Base-by-base conservation (phyloP, 2,113 vertebrate species). In the Channa maculata region DNA sequence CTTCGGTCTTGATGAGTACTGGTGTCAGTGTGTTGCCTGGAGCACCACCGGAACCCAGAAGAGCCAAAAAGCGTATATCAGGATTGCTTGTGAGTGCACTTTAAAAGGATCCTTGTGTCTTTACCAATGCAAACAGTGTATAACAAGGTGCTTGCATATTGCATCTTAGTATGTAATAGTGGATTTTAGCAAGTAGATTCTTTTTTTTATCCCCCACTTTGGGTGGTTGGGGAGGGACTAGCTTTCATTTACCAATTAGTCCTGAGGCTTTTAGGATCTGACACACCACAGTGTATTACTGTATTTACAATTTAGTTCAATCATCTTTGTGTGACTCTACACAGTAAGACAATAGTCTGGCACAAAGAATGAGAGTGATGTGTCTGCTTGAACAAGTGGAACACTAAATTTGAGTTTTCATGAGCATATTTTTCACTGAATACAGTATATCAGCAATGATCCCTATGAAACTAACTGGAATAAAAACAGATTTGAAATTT, bases 21-120 rank as follows among this genome's bases (percentile, higher is more conserved):
- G 98, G 98, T 99, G 98, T 90, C 98, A 99, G 91, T 99, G 98
- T 0, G 98, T 99, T 70, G 98, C 98, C 13, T 99, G 98, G 98
- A 99, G 98, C 92, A 96, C 97, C 72, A 97, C 97, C 0, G 98
- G 98, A 82, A 99, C 98, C 82, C 98, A 97, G 88, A 99, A 99
- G 92, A 99, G 98, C 91, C 97, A 97, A 89, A 99, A 99, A 77
- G 97, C 98, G 2, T 98, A 95, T 0, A 96, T 99, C 81, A 96
- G 96, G 80, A 96, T 99, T 0, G 98, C 98, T 82, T 98, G 98
- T 99, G 94, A 97, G 98, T 96, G 49, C 50, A 57, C 45, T 77
- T 71, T 51, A 4, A 65, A 80, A 62, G n/a, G 0, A 63, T 71
- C 65, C 51, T 48, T 37, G 43, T 39, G 58, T 71, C 34, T 44